Conservation (phyloP, 2,113 vertebrate species). For the Phocoena phocoena region DNA sequence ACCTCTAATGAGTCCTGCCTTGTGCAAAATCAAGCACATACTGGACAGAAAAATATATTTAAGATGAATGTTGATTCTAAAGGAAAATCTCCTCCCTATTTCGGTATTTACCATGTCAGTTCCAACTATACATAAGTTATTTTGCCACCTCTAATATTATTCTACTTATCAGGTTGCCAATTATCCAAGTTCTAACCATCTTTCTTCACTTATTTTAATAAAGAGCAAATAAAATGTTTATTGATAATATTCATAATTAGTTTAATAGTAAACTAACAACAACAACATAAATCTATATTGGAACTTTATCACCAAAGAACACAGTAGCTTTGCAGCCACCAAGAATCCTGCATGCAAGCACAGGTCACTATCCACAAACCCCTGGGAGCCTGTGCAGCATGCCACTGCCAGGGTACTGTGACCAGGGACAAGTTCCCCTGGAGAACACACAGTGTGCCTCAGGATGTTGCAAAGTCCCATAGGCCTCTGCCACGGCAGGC, state of each 20-base stretch:
- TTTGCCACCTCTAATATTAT: background rate
- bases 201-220: background rate
- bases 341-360: too few relatives aligned
- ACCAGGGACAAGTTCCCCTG: too few relatives aligned
- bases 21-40: constrained; percentile 3
- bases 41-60: background rate
- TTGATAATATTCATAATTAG: background rate
- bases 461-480: too few relatives aligned
- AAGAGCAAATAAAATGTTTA: background rate
- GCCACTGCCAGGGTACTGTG: too few relatives aligned
- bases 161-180: background rate
- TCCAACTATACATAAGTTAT: background rate
- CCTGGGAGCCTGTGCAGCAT: too few relatives aligned
- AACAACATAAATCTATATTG: background rate
- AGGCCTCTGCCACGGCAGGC: too few relatives aligned
- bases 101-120: background rate
- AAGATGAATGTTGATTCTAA: background rate
- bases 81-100: background rate
- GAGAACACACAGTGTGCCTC: too few relatives aligned
- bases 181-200: background rate
- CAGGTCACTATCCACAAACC: too few relatives aligned
- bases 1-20: background rate
- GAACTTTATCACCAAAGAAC: background rate
- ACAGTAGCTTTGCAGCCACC: background rate
- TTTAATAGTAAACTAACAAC: background rate